Conservation (phyloP, 2,113 vertebrate genomes). For the Deroptyus accipitrinus region DNA sequence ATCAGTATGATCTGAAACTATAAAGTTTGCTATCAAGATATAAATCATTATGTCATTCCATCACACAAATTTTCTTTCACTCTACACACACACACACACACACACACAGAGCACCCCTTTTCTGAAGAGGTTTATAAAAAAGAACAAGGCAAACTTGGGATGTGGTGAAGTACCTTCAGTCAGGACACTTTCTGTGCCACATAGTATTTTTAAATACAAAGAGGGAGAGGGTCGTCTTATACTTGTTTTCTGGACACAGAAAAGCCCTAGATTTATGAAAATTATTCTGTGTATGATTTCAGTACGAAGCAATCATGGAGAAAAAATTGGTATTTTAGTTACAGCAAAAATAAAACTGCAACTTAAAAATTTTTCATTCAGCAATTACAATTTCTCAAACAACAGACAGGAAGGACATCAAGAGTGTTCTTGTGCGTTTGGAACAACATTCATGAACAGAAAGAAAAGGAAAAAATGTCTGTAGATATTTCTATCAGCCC, state of each 20-base stretch:
- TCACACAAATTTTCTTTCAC: neutral
- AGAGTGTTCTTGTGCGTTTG: neutral
- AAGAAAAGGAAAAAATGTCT: neutral
- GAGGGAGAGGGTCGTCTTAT: neutral
- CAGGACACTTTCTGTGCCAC: neutral
- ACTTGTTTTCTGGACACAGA: neutral
- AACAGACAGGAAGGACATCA: neutral
- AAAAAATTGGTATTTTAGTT: neutral
- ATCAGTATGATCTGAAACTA: no score
- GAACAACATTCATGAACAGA: neutral
- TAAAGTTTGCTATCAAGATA: no score
- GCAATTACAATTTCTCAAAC: conserved; percentile 9
- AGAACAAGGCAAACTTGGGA: neutral
- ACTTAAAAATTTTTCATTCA: neutral
- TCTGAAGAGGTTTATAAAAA: neutral
- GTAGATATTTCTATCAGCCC: neutral
- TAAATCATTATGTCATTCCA: neutral
- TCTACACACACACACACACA: neutral
- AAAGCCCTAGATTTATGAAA: neutral
- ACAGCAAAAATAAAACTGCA: neutral
- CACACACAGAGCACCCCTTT: neutral
- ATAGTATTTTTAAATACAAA: neutral
- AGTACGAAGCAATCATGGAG: neutral
- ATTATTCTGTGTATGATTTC: neutral
- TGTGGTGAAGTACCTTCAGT: neutral